Evolutionary conservation across 2,888 invertebrate genomes (phyloP), one percentile per base, ranked within the genome.

Genomic region (Philereme transversata): DNA sequence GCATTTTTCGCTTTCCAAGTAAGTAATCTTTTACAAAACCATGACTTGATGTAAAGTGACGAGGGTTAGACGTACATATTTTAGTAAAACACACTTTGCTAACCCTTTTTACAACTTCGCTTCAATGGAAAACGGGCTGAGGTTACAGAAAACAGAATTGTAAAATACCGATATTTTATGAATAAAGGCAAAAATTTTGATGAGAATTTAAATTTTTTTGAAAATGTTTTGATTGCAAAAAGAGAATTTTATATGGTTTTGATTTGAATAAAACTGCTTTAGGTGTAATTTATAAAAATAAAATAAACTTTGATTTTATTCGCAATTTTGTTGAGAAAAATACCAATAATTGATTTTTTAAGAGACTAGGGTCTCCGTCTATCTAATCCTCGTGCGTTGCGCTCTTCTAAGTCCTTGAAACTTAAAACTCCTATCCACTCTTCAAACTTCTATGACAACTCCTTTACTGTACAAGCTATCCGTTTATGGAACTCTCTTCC

Each of bases 11-110:
- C 40, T 51, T 44, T 44, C 34, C 48, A 48, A 51, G 54, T 54
- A 35, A 36, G 41, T 51, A 52, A 59, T 56, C 51, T 64, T 51
- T 60, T 54, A 55, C 54, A 54, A 53, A 51, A 53, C 57, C 60
- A 50, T 60, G 64, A 49, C 57, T 43, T 62, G 51, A 55, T 58
- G 47, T 35, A 38, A 41, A 36, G 43, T 59, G 65, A 65, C 53
- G 62, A 60, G 59, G 59, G 62, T 62, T 41, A 6, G 43, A 53
- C 53, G 44, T 44, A 11, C 51, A 54, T 58, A 48, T 52, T 54
- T 52, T 36, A 46, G 58, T 50, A 40, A 35, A 53, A 50, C 22
- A 47, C 50, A 61, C 51, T 51, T 64, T 60, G 8, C 36, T 58
- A 64, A 54, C 33, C 53, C 35, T 51, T 54, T 59, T 57, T 47